A percentile compares a stretch with the other conserved stretches of the same genome.
Evolutionary conservation across 2,888 invertebrate genomes (phyloP).

Genomic region (Acrocera orbiculus): DNA sequence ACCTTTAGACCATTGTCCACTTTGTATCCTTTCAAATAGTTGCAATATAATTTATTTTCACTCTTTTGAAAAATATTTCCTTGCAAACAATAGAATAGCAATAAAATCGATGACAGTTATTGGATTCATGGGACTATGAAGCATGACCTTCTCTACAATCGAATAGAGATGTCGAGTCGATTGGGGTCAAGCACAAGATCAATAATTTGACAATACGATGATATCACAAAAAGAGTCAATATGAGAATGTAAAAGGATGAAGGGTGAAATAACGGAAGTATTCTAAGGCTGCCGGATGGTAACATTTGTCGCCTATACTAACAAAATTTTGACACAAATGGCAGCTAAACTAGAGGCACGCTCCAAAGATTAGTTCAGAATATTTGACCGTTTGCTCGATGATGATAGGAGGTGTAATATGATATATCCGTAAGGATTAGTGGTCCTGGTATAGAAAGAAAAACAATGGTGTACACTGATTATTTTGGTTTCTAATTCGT

Average conservation of each 20-base stretch:
- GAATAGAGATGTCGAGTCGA: slow-evolving; percentile 8
- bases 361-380: slow-evolving; percentile 2
- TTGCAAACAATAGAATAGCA: slow-evolving; percentile 9
- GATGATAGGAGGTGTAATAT: slow-evolving; percentile 1
- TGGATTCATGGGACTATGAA: slow-evolving; percentile 9
- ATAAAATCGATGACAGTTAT: slow-evolving; percentile 12
- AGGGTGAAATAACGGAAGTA: too few species aligned
- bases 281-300: too few species aligned
- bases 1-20: slow-evolving; percentile 8
- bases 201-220: slow-evolving; percentile 9
- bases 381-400: slow-evolving; percentile 2
- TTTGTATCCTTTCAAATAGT: slow-evolving; percentile 8
- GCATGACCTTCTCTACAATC: slow-evolving; percentile 2
- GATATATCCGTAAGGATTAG: slow-evolving; percentile 3
- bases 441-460: too few species aligned
- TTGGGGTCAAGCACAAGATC: slow-evolving; percentile 10
- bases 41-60: slow-evolving; percentile 6
- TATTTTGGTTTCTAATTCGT: too few species aligned
- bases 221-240: too few species aligned
- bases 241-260: too few species aligned
- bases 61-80: slow-evolving; percentile 9
- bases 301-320: too few species aligned
- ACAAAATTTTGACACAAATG: slow-evolving; percentile 4
- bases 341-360: slow-evolving; percentile 3
- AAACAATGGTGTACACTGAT: too few species aligned